A percentile compares a stretch with the other conserved stretches of the same genome.
phyloP scores from a whole-genome alignment of 2,888 invertebrate species.

The Dolichopus griseipennis region DNA sequence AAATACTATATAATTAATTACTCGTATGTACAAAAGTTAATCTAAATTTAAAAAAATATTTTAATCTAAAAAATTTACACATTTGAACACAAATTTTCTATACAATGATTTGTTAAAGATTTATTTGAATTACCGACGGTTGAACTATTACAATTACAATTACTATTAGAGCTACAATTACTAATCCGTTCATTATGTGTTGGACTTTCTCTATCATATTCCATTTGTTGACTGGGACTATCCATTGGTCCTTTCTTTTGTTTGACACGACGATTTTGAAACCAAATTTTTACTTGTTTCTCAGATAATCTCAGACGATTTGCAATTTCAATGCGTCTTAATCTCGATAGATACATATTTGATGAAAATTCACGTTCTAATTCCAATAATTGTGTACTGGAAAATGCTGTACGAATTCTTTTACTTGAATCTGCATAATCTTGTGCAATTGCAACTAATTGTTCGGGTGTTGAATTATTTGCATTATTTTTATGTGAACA shows the following conservation, averaged over 20 bases:
- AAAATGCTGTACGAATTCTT: constrained; percentile 87
- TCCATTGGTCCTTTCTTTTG: constrained; percentile 81
- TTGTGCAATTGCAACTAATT: constrained; percentile 8
- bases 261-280: constrained; percentile 79
- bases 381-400: constrained; percentile 78
- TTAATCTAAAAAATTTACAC: neutral
- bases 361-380: constrained; percentile 80
- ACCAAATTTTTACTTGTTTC: constrained; percentile 94
- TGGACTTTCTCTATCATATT: neutral
- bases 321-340: constrained; percentile 87
- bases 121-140: constrained; percentile 7
- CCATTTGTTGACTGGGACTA: constrained; percentile 29
- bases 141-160: neutral
- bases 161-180: constrained; percentile 25
- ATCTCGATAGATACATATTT: constrained; percentile 83
- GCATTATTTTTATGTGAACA: constrained; percentile 11
- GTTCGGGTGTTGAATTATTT: neutral
- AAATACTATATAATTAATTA: too few species aligned
- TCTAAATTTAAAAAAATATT: neutral
- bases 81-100: constrained; percentile 15
- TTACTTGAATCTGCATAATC: constrained; percentile 64
- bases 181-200: constrained; percentile 20
- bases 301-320: constrained; percentile 79
- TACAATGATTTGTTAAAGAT: constrained; percentile 12
- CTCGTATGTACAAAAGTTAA: too few species aligned